Evolutionary conservation across 2,113 vertebrate species (phyloP).

Genomic region (Zosterops pallidus): DNA sequence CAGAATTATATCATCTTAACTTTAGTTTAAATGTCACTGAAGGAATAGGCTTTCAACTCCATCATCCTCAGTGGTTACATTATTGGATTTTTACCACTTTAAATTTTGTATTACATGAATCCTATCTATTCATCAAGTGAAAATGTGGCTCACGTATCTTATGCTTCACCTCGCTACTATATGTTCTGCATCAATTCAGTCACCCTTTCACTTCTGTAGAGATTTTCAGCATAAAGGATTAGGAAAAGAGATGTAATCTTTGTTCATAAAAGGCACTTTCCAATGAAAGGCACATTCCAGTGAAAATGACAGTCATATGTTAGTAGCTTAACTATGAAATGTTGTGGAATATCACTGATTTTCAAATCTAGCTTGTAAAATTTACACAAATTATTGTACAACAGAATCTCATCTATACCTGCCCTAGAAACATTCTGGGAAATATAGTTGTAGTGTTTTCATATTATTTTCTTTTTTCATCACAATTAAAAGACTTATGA

Average conservation of each 20-base stretch:
- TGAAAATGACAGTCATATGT: conserved; percentile 10
- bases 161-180: not conserved
- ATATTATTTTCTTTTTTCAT: not conserved
- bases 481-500: not conserved
- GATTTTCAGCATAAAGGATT: conserved; percentile 19
- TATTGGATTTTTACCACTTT: conserved; percentile 27
- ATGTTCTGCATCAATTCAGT: conserved; percentile 29
- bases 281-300: not conserved
- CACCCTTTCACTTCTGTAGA: conserved; percentile 6
- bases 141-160: conserved; percentile 11
- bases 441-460: not conserved
- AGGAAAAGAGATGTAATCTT: not conserved
- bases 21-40: conserved; percentile 26
- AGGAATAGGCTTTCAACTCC: conserved; percentile 11
- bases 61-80: conserved; percentile 15
- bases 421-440: not conserved
- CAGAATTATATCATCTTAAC: not conserved
- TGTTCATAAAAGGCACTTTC: conserved; percentile 1
- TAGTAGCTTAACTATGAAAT: not conserved
- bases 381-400: not conserved
- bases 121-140: conserved; percentile 29
- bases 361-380: not conserved
- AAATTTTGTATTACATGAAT: conserved; percentile 35
- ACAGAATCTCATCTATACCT: not conserved
- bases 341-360: not conserved